A percentile compares a stretch with the other conserved stretches of the same genome.
phyloP scores from a whole-genome alignment of 2,113 vertebrate species.

The Copsychus sechellarum region DNA sequence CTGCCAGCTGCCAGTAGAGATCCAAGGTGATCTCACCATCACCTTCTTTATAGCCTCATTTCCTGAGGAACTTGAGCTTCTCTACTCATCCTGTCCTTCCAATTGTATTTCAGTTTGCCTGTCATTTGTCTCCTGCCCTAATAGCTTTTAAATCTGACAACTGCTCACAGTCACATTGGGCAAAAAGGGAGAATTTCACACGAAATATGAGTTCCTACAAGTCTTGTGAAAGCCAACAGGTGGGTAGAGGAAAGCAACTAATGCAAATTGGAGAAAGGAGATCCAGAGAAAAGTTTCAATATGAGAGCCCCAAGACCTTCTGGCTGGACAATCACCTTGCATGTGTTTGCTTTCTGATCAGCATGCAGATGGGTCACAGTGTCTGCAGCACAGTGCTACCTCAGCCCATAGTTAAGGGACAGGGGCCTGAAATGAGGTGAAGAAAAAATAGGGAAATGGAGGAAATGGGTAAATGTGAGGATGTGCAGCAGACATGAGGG shows the following conservation, averaged over 20 bases:
- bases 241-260: background rate
- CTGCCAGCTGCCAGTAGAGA: background rate
- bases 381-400: background rate
- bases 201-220: background rate
- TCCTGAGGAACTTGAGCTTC: background rate
- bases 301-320: background rate
- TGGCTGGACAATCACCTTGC: background rate
- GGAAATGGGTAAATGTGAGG: background rate
- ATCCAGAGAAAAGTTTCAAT: background rate
- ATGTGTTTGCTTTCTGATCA: background rate
- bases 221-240: background rate
- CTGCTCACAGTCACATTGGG: background rate
- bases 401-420: background rate
- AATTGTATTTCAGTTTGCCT: background rate
- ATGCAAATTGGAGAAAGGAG: background rate
- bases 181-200: background rate
- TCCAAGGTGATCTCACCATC: background rate
- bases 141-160: background rate
- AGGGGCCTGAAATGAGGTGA: background rate
- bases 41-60: background rate
- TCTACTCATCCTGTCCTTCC: background rate
- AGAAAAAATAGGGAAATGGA: background rate
- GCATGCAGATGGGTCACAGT: accelerated
- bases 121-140: background rate
- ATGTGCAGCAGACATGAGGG: background rate